phyloP scores from a whole-genome alignment of 2,113 vertebrate species.

The Myiozetetes cayanensis region DNA sequence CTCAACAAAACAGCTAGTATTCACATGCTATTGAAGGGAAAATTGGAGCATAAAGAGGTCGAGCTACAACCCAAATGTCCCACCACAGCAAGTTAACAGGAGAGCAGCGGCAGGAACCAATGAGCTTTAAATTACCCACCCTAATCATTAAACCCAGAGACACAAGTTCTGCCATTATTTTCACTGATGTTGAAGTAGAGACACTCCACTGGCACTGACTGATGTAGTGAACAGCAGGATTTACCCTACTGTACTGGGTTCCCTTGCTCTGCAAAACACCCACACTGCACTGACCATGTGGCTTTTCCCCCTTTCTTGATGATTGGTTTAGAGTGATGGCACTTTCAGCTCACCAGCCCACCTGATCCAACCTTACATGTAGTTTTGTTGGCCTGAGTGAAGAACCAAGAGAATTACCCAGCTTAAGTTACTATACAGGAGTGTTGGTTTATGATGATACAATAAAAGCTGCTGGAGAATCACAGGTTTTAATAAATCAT shows the following conservation, averaged over 20 bases:
- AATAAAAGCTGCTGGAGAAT: constrained; percentile 52
- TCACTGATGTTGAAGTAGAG: background rate
- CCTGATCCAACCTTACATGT: background rate
- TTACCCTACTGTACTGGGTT: accelerated
- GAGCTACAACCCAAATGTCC: background rate
- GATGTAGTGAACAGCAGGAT: background rate
- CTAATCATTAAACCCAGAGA: background rate
- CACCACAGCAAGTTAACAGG: background rate
- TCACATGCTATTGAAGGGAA: background rate
- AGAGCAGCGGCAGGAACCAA: background rate
- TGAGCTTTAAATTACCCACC: background rate
- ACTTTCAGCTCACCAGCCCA: background rate
- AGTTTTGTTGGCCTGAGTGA: background rate
- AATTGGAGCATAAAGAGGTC: background rate
- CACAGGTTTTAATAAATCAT: constrained; percentile 65
- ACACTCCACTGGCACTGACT: background rate
- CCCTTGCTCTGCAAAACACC: background rate
- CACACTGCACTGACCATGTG: background rate
- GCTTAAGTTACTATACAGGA: constrained; percentile 44
- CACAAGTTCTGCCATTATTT: background rate
- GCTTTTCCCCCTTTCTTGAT: background rate
- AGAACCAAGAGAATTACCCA: constrained; percentile 18
- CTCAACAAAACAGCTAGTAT: background rate
- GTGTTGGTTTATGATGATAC: constrained; percentile 37
- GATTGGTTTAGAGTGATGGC: background rate